A percentile compares a stretch with the other conserved stretches of the same genome.
These are phyloP conservation scores for Amazona finschi DNA, from an alignment of 2,797 vertebrate genomes.

Conservation along the genomic window DNA sequence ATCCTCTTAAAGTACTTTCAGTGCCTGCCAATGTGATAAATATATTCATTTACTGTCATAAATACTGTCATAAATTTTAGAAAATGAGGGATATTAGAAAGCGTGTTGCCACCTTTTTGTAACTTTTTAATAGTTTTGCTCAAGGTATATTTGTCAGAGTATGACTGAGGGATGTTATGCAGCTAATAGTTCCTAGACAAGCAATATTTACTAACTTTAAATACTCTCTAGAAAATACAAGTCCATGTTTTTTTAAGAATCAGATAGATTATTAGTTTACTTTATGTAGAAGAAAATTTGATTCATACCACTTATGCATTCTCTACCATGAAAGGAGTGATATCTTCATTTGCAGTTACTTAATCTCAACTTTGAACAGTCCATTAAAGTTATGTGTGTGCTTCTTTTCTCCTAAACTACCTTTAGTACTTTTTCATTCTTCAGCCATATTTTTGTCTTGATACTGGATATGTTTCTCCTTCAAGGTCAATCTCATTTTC, in stretches of 20 bases:
- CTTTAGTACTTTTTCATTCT: neutral
- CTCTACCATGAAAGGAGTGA: neutral
- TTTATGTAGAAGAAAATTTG: neutral
- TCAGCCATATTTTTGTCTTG: neutral
- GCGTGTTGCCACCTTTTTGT: neutral
- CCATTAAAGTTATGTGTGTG: neutral
- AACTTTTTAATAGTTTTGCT: neutral
- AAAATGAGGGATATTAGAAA: constrained; percentile 19
- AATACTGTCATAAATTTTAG: neutral
- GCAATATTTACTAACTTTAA: neutral
- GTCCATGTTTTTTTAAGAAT: neutral
- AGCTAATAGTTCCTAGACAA: neutral
- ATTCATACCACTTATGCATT: neutral
- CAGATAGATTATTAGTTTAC: neutral
- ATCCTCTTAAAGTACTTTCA: constrained; percentile 22
- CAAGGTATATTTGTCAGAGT: neutral
- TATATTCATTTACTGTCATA: constrained; percentile 13
- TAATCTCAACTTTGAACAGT: neutral
- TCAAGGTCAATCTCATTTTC: neutral
- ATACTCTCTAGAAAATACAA: neutral
- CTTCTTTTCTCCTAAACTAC: neutral
- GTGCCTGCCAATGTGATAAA: constrained; percentile 14
- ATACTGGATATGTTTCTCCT: neutral
- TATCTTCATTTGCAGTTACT: neutral
- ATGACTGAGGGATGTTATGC: neutral